Conservation (phyloP, 2,888 invertebrate species). For the Operophtera brumata region DNA sequence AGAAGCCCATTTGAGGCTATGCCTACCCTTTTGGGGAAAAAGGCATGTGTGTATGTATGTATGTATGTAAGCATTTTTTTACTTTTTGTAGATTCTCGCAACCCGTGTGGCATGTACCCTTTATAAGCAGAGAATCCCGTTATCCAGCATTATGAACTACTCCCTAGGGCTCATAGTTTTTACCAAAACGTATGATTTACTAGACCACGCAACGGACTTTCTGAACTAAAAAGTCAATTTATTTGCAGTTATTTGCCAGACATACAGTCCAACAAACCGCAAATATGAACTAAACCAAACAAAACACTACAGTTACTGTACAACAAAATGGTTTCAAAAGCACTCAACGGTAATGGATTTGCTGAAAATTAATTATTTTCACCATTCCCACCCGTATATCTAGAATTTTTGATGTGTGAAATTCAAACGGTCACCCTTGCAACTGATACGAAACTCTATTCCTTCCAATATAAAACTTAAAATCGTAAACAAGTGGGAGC, state of each 20-base stretch:
- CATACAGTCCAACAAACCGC: background rate
- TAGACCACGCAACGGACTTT: background rate
- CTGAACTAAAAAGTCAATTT: background rate
- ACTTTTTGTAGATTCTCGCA: too few relatives aligned
- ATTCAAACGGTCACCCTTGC: constrained; percentile 38
- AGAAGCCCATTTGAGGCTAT: too few relatives aligned
- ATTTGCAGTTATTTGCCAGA: background rate
- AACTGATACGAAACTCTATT: constrained; percentile 32
- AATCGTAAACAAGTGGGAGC: constrained; percentile 25
- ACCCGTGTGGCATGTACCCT: too few relatives aligned
- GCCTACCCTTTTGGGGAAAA: too few relatives aligned
- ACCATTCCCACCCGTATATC: constrained; percentile 46
- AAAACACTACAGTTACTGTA: constrained; percentile 42
- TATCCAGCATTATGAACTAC: too few relatives aligned
- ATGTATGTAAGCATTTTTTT: too few relatives aligned
- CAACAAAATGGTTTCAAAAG: constrained; percentile 52
- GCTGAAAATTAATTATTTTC: constrained; percentile 68
- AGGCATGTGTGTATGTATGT: too few relatives aligned
- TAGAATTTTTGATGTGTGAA: constrained; percentile 61
- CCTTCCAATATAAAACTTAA: constrained; percentile 5
- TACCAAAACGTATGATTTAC: too few relatives aligned
- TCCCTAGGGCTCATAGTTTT: too few relatives aligned
- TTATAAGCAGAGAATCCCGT: too few relatives aligned
- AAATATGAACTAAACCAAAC: background rate
- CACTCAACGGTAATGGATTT: constrained; percentile 65